Evolutionary conservation across 2,888 invertebrate genomes (phyloP).

Genomic region (Synanthedon vespiformis): DNA sequence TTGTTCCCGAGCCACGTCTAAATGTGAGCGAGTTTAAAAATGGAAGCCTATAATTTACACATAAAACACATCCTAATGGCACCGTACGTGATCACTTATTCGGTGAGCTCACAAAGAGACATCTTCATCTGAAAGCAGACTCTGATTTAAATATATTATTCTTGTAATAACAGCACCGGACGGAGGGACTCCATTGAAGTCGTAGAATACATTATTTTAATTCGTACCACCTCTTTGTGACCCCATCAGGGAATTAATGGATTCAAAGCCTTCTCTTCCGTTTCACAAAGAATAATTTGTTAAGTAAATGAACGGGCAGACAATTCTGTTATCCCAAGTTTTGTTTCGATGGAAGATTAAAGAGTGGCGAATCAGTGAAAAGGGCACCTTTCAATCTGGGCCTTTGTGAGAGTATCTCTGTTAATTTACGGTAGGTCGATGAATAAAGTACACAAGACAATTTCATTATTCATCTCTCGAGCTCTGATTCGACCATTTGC

Average conservation of each 20-base stretch:
- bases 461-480: slow-evolving; percentile 47
- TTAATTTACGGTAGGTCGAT: slow-evolving; percentile 61
- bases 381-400: slow-evolving; percentile 48
- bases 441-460: slow-evolving; percentile 51
- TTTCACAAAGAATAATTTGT: slow-evolving; percentile 70
- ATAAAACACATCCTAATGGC: slow-evolving; percentile 68
- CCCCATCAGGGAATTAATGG: slow-evolving; percentile 67
- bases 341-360: slow-evolving; percentile 67
- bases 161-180: slow-evolving; percentile 65
- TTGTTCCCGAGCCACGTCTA: slow-evolving; percentile 39
- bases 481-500: slow-evolving; percentile 33
- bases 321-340: slow-evolving; percentile 64
- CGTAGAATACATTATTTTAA: slow-evolving; percentile 70
- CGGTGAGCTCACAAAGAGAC: slow-evolving; percentile 54
- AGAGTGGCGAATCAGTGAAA: slow-evolving; percentile 58
- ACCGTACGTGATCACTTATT: slow-evolving; percentile 67
- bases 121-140: slow-evolving; percentile 66
- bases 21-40: slow-evolving; percentile 58
- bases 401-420: slow-evolving; percentile 57
- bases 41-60: slow-evolving; percentile 67
- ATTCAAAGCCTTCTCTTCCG: slow-evolving; percentile 69
- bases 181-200: slow-evolving; percentile 65
- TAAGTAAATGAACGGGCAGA: slow-evolving; percentile 69
- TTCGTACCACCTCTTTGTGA: slow-evolving; percentile 68
- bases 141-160: slow-evolving; percentile 70